These are phyloP conservation scores for Engystomops pustulosus DNA, from an alignment of 2,113 vertebrate species.

Conservation along the genomic window DNA sequence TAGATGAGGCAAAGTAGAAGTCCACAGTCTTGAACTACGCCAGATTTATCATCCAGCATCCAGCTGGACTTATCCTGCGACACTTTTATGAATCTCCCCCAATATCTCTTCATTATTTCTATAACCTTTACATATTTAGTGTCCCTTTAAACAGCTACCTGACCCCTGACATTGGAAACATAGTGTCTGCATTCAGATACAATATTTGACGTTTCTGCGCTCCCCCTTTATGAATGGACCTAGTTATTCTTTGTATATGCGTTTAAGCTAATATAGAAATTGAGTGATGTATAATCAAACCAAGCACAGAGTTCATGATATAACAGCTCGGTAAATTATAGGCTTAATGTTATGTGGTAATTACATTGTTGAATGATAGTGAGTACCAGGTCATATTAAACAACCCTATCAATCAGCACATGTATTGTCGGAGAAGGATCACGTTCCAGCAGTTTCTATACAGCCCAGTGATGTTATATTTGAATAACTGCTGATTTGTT, in stretches of 20 bases:
- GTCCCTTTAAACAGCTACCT: neutral
- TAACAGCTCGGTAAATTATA: neutral
- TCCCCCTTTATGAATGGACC: neutral
- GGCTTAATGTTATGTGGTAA: neutral
- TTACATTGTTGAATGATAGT: conserved; percentile 20
- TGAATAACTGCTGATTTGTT: conserved; percentile 5
- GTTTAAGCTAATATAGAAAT: neutral
- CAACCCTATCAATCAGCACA: neutral
- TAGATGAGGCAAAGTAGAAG: too few relatives aligned
- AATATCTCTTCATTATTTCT: too few relatives aligned
- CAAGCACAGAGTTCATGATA: neutral
- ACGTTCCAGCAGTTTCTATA: neutral
- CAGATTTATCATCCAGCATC: too few relatives aligned
- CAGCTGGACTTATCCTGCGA: too few relatives aligned
- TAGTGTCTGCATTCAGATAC: neutral
- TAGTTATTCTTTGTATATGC: neutral
- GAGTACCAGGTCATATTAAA: neutral
- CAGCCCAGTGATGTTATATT: neutral
- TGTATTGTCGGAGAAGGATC: neutral
- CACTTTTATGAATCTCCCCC: too few relatives aligned
- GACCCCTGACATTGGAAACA: neutral
- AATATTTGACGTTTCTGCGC: neutral
- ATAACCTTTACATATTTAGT: neutral
- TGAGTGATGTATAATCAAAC: conserved; percentile 4
- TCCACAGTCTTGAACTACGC: too few relatives aligned